phyloP scores from a whole-genome alignment of 2,113 vertebrate genomes.

The Ellobius talpinus region DNA sequence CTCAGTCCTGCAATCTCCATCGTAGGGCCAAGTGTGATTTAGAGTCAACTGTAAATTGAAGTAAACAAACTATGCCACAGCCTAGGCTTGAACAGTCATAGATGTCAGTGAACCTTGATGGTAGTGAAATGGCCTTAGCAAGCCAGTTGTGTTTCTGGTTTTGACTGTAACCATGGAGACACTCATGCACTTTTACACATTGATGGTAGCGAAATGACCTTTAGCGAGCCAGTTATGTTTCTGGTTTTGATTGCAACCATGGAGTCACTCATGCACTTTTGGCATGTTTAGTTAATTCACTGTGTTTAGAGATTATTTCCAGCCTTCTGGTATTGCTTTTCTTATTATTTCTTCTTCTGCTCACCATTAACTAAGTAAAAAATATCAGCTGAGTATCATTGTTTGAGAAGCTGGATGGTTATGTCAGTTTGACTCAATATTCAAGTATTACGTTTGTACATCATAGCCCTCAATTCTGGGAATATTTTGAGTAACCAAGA shows the following conservation, averaged over 20 bases:
- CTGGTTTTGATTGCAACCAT: conserved; percentile 70
- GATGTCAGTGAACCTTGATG: conserved; percentile 11
- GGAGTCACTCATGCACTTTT: conserved; percentile 60
- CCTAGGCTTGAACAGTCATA: conserved; percentile 39
- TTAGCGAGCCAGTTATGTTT: conserved; percentile 35
- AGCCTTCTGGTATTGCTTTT: conserved; percentile 59
- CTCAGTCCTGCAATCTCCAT: conserved; percentile 44
- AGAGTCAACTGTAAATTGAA: conserved; percentile 68
- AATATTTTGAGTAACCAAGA: conserved; percentile 39
- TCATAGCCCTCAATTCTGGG: not conserved
- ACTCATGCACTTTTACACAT: not conserved
- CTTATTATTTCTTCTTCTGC: conserved; percentile 57
- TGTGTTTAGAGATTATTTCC: conserved; percentile 66
- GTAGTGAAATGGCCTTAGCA: conserved; percentile 55
- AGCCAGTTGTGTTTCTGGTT: conserved; percentile 23
- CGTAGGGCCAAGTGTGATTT: conserved; percentile 67
- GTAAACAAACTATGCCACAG: conserved; percentile 51
- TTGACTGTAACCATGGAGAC: conserved; percentile 77
- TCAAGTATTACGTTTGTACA: not conserved
- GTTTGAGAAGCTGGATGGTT: conserved; percentile 43
- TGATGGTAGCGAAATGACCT: conserved; percentile 39
- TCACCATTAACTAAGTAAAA: conserved; percentile 17
- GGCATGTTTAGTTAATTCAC: conserved; percentile 47
- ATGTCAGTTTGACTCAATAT: conserved; percentile 31
- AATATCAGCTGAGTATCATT: conserved; percentile 10